Conservation (phyloP, 53 echinoderm and acorn worm species). For the Henricia sp. region DNA sequence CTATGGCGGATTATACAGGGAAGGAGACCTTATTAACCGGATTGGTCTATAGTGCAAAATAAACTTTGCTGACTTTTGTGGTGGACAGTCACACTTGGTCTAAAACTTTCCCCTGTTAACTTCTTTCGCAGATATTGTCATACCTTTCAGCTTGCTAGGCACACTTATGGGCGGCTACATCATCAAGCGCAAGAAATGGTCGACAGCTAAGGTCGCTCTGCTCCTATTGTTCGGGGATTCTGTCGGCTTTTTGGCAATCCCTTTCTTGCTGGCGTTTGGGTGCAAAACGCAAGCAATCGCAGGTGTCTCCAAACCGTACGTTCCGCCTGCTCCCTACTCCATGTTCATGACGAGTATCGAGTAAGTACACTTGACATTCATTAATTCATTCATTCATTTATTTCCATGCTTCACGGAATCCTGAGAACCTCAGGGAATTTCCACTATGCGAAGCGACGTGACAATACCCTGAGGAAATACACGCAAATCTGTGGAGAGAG, state of each 20-base stretch:
- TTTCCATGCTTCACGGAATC: too few species aligned
- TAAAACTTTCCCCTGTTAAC: background rate
- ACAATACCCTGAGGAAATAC: too few species aligned
- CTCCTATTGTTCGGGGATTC: conserved; percentile 42
- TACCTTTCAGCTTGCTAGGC: conserved; percentile 43
- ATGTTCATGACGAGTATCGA: background rate
- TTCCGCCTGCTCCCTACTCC: background rate
- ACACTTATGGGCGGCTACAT: conserved; percentile 24
- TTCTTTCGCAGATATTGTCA: background rate
- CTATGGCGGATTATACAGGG: too few species aligned
- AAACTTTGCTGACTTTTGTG: background rate
- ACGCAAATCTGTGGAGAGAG: too few species aligned
- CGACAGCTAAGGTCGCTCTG: conserved; percentile 40
- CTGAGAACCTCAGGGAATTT: too few species aligned
- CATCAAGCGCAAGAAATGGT: conserved; percentile 39
- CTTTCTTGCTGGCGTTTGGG: conserved; percentile 21
- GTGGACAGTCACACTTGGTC: background rate
- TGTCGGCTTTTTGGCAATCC: conserved; percentile 11
- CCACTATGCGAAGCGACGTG: too few species aligned
- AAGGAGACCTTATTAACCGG: too few species aligned
- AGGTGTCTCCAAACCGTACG: background rate
- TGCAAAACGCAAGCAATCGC: conserved; percentile 37
- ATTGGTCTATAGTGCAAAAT: background rate
- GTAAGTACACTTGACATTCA: too few species aligned
- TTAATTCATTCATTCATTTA: too few species aligned